Base-by-base conservation (phyloP, 2,113 vertebrate genomes). In the Falco punctatus region DNA sequence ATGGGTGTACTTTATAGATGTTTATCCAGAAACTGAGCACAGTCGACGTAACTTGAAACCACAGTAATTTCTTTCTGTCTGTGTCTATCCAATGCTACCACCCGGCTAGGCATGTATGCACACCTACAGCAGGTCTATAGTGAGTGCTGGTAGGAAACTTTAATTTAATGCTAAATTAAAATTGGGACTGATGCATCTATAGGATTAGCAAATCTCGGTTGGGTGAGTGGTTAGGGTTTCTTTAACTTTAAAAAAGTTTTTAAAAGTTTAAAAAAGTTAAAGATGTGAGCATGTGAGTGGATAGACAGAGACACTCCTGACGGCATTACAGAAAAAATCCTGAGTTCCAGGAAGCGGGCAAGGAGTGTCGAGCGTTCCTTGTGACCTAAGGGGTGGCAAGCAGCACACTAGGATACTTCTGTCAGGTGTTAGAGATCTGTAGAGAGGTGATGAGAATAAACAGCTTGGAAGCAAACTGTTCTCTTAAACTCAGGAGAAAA, bases 81-180 rank as follows among this genome's bases (percentile, higher is more conserved):
- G 5, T 27, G 19, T 33, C n/a, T 57, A 32, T 48, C 22, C 24
- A 74, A 5, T 28, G 28, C 3, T 14, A 27, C 4, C 32, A 27
- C 1, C 1, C 24, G 15, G 5, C 3, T 46, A 28, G 23, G 11
- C 17, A 27, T 2, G 4, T 2, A 22, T 17, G 6, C 42, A 24
- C 8, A 48, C 7, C 8, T 32, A 23, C 18, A 32, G 10, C 12
- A 26, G 6, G 20, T 58, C 32, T 86, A 30, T 17, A 51, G 3
- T 27, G 46, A 78, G 21, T 27, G 7, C 18, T 46, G 32, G 11
- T 9, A 59, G 32, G 11, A 58, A 55, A 15, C 2, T 62, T 64
- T 67, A 20, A 58, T 4, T 58, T 85, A 27, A 3, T 69, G 20
- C 16, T 51, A 61, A 21, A 23, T 32, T 66, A 86, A 94, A 64